Conservation (phyloP, 2,113 vertebrate species). For the Forbesichthys papilliferus region DNA sequence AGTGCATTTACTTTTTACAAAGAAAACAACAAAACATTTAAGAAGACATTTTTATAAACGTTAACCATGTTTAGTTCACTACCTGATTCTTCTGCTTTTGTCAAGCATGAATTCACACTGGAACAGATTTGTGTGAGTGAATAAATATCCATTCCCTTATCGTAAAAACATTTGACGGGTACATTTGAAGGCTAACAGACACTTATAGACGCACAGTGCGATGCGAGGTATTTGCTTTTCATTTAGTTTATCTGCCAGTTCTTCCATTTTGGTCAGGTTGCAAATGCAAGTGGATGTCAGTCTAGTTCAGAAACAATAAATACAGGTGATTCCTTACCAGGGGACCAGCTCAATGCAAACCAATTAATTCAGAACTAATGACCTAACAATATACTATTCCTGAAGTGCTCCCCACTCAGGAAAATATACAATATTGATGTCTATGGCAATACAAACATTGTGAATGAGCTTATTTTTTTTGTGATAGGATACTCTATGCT, state of each 20-base stretch:
- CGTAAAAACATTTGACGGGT: neutral
- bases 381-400: too few relatives aligned
- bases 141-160: neutral
- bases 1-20: constrained; percentile 18
- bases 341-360: too few relatives aligned
- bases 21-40: constrained; percentile 29
- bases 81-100: constrained; percentile 33
- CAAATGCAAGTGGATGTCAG: constrained; percentile 1
- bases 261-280: constrained; percentile 1
- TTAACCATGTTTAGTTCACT: neutral
- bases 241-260: neutral
- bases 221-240: neutral
- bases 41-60: neutral
- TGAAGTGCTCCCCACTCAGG: too few relatives aligned
- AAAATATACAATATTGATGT: too few relatives aligned
- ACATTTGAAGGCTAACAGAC: neutral
- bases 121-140: constrained; percentile 6
- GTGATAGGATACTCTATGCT: too few relatives aligned
- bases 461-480: too few relatives aligned
- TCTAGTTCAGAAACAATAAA: neutral
- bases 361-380: neutral
- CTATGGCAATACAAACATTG: too few relatives aligned
- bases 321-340: neutral
- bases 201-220: neutral
- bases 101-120: neutral